Base-by-base conservation (phyloP, 2,888 invertebrate species). In the Drosophila anomalipes region DNA sequence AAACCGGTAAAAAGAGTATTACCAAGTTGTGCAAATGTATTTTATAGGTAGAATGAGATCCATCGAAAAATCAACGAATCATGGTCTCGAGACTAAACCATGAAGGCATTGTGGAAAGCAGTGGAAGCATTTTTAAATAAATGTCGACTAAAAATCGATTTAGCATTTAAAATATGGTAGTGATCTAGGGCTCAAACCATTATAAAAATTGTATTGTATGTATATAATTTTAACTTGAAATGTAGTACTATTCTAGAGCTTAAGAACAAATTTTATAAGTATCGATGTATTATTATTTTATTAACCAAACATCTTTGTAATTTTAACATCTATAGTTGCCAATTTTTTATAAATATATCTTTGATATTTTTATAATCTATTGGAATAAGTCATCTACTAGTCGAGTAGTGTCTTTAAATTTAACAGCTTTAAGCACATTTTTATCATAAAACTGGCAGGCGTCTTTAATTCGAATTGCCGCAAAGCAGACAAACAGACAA, bases 371-470 rank as follows among this genome's bases (percentile, higher is more conserved):
- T 35, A 35, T 35, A 35, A 35, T 16, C 16, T n/a, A 22, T 7
- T 53, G 2, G 3, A 4, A 14, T 14, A 30, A 53, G n/a, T 32
- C 5, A 53, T 33, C 16, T 16, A 33, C 9, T 22, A 33, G 22
- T 54, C 56, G 19, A 39, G 22, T 6, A 54, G 14, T 28, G n/a
- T 39, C 39, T n/a, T 57, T 28, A n/a, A 39, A 9, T 57, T 12
- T 1, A 14, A 12, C 39, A 30, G 69, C 79, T 80, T 86, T 72
- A 78, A 86, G 70, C 74, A 68, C 71, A 83, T 83, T 85, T 83
- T 67, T 67, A 65, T 64, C 56, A 71, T 66, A 60, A 56, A 60
- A 62, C 63, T 58, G 59, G 28, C 32, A 33, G 56, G 70, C 78
- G 41, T 51, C 79, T 79, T 79, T 79, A 76, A 79, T 76, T 76